Percentiles rank a stretch among this genome's conserved stretches.
phyloP scores from a whole-genome alignment of 1,140 invertebrate species.

The Whitmania pigra region DNA sequence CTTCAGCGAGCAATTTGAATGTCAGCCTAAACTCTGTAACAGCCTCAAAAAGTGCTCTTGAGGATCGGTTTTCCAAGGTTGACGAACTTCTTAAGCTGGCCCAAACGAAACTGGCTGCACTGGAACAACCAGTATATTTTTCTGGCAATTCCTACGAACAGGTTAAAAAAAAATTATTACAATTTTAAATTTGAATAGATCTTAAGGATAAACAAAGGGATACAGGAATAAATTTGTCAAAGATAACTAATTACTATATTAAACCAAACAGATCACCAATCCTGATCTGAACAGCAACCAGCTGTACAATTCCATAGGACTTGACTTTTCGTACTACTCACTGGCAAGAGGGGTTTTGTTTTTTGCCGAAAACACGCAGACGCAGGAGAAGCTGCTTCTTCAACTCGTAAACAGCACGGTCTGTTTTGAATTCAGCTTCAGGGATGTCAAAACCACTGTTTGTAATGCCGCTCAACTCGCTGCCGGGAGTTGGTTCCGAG shows the following conservation, averaged over 20 bases:
- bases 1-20: not conserved
- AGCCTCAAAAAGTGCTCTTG: not conserved
- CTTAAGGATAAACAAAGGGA: too few relatives aligned
- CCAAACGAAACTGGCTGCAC: not conserved
- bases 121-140: slow-evolving; percentile 16
- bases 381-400: slow-evolving; percentile 22
- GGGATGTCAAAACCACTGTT: slow-evolving; percentile 5
- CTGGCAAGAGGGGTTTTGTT: slow-evolving; percentile 21
- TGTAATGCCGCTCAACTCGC: slow-evolving; percentile 9
- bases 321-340: slow-evolving; percentile 17
- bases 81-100: not conserved
- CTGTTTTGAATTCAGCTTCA: slow-evolving; percentile 20
- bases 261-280: not conserved
- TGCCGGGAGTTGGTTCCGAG: slow-evolving; percentile 19
- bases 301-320: slow-evolving; percentile 15
- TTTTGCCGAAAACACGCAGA: slow-evolving; percentile 19
- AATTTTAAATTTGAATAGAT: not conserved
- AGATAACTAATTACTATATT: too few relatives aligned
- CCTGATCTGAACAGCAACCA: slow-evolving; percentile 1
- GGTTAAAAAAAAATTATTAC: not conserved
- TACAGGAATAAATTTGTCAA: not conserved
- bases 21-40: not conserved
- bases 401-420: slow-evolving; percentile 17
- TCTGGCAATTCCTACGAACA: not conserved
- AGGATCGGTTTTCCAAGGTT: not conserved